Base-by-base conservation (phyloP, 2,797 vertebrate genomes). In the Lemur catta region DNA sequence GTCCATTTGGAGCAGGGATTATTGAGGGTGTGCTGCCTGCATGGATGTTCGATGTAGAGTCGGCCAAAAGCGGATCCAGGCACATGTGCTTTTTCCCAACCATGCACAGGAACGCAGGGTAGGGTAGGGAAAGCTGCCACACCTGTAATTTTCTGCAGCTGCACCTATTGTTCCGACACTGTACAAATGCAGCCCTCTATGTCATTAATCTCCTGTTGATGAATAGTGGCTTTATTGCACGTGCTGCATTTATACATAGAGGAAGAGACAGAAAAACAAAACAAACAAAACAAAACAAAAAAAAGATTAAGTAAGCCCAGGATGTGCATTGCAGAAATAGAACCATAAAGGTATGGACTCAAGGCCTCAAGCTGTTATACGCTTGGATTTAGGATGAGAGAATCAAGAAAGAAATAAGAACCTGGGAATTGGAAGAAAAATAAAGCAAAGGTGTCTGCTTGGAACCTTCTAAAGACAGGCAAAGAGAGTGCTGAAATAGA, bases 351-450 rank as follows among this genome's bases (percentile, higher is more conserved):
- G 14, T 46, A 28, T 48, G 43, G 43, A 75, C 57, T 75, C 28
- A 12, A 6, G 33, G 69, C 22, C 30, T 67, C 50, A 38, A 65
- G 48, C 30, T 52, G 10, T 26, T 26, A 26, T 11, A 28, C n/a
- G 86, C 57, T 9, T 67, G 30, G 38, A 67, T 86, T 90, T 35
- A 30, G 18, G 38, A 57, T 81, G 13, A 75, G 63, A 84, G 14
- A 61, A 26, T 67, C 57, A 4, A 1, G 28, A 71, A 7, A 91
- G 24, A 67, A 33, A 74, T 69, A 41, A 33, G 30, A 63, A 84
- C 14, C 17, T 74, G 82, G 48, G 61, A 96, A 95, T 12, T 89
- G 90, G 63, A 96, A 96, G 55, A 59, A 95, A 96, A 92, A 94
- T 6, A 43, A 35, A 88, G 59, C 57, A 41, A 96, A 97, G 79